A percentile compares a stretch with the other conserved stretches of the same genome.
phyloP scores from a whole-genome alignment of 2,888 invertebrate genomes.

The Hyles lineata region DNA sequence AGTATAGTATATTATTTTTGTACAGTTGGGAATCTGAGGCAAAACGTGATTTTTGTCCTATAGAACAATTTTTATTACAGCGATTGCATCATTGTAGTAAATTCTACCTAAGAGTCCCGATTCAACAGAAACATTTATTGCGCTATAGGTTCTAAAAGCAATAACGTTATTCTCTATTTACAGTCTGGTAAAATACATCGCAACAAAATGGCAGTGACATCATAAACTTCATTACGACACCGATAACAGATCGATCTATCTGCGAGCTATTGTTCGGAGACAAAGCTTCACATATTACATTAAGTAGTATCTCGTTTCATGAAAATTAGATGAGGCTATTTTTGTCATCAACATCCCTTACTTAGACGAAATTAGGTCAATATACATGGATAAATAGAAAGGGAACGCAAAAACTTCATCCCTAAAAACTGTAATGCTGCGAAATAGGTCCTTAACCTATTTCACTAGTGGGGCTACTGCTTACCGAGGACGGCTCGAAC shows the following conservation, averaged over 20 bases:
- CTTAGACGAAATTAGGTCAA: conserved; percentile 51
- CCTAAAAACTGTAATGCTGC: conserved; percentile 49
- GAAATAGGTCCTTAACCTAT: conserved; percentile 51
- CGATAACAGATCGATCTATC: background rate
- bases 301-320: conserved; percentile 28
- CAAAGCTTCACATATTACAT: conserved; percentile 11
- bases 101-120: too few species aligned
- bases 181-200: conserved; percentile 10
- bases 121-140: too few species aligned
- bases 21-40: too few species aligned
- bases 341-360: conserved; percentile 38
- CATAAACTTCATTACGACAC: conserved; percentile 23
- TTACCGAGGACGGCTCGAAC: conserved; percentile 38
- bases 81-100: too few species aligned
- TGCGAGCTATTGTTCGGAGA: background rate
- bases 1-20: too few species aligned
- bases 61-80: too few species aligned
- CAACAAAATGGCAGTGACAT: conserved; percentile 16
- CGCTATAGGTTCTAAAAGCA: too few species aligned
- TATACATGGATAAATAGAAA: conserved; percentile 48
- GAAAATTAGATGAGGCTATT: conserved; percentile 32
- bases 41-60: too few species aligned
- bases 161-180: background rate
- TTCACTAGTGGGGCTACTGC: conserved; percentile 44
- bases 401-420: conserved; percentile 48